Conservation (phyloP, 2,797 vertebrate genomes). For the Sebastes cheni region DNA sequence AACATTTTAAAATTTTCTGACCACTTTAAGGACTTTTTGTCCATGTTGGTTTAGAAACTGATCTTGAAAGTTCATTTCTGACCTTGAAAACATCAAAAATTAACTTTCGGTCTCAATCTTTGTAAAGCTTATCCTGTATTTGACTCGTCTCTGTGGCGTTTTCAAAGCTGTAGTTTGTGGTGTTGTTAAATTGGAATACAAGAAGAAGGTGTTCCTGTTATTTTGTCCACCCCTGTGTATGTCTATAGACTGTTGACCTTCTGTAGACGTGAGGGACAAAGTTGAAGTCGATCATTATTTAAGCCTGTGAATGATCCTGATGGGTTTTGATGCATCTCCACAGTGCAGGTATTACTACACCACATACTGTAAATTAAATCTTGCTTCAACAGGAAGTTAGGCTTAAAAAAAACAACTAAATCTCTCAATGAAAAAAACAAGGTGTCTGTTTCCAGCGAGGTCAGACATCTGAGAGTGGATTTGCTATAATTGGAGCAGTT, state of each 20-base stretch:
- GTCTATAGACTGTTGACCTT: not conserved
- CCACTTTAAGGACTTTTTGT: not conserved
- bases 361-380: not conserved
- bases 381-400: not conserved
- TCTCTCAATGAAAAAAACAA: too few species aligned
- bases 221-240: not conserved
- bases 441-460: not conserved
- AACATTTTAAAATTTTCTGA: too few species aligned
- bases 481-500: constrained; percentile 51
- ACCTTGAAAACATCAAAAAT: not conserved
- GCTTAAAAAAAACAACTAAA: too few species aligned
- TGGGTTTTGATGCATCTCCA: not conserved
- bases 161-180: not conserved
- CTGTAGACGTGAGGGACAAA: not conserved
- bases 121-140: not conserved
- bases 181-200: not conserved
- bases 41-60: not conserved
- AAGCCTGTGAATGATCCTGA: not conserved
- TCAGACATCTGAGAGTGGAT: constrained; percentile 43
- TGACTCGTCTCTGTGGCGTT: not conserved
- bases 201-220: too few species aligned
- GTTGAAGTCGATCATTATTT: not conserved
- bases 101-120: not conserved
- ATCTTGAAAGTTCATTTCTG: not conserved
- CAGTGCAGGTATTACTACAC: not conserved